Base-by-base conservation (phyloP, 2,888 invertebrate genomes). In the Papilio protenor region DNA sequence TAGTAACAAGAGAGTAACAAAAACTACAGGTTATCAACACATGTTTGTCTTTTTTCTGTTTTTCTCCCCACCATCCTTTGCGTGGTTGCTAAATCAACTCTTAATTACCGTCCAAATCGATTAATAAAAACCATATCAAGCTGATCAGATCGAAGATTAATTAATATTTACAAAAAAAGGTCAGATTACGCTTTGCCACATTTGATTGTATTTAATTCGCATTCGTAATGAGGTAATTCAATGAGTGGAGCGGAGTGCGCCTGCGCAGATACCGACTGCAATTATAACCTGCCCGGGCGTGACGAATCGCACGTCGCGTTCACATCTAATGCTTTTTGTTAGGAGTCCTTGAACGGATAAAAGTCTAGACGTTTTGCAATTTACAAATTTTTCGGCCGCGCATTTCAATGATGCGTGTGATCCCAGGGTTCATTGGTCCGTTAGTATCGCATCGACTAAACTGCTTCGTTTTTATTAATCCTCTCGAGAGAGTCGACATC, bases 401-500 rank as follows among this genome's bases (percentile, higher is more conserved):
- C 91, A 93, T 93, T 89, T 88, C 87, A 93, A 93, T 93, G 89
- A 91, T 91, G 87, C 88, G 89, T 91, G 90, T 86, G 89, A 89
- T 88, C 83, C 87, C 83, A 83, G 86, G 87, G 94, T 93, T 94
- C 94, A 92, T 89, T 89, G 92, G 88, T 92, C 93, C 81, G 87
- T 86, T 88, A 82, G 85, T 88, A 87, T 87, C 80, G 23, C 88
- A 87, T 85, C 85, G 84, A 83, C 83, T 85, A 83, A 84, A 84
- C 82, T 86, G 84, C 83, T 83, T 87, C 85, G 89, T 89, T 87
- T 83, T 85, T 83, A 82, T 81, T 86, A 71, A 71, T 84, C 81
- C 86, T 86, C 84, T 84, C 82, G 81, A 84, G 87, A 86, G 86
- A 86, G 84, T 81, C 82, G 81, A 85, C 85, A 88, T 83, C 79